Evolutionary conservation across 2,888 invertebrate species (phyloP).

Genomic region (Lissocephala sabroskyi): DNA sequence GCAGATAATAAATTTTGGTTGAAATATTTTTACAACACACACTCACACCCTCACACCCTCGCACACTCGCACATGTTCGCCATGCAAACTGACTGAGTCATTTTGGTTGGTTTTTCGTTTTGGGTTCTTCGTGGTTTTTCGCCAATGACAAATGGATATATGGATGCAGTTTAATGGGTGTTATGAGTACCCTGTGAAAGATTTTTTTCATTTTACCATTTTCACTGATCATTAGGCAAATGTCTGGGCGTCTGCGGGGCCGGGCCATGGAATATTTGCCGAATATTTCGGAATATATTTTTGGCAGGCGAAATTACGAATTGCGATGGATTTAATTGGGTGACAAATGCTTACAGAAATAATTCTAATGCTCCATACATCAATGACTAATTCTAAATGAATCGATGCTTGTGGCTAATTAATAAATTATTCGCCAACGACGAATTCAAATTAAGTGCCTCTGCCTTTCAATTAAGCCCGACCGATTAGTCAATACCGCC

Average conservation of each 20-base stretch:
- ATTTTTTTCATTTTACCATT: slow-evolving; percentile 49
- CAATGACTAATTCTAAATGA: slow-evolving; percentile 58
- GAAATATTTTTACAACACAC: slow-evolving; percentile 9
- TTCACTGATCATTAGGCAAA: slow-evolving; percentile 58
- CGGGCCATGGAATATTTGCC: slow-evolving; percentile 26
- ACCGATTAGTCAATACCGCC: slow-evolving; percentile 44
- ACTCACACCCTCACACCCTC: neutral
- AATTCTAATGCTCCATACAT: slow-evolving; percentile 59
- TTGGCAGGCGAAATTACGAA: neutral
- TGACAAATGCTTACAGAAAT: slow-evolving; percentile 60
- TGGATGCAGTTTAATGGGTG: neutral
- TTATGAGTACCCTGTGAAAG: slow-evolving; percentile 21
- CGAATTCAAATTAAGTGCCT: slow-evolving; percentile 31
- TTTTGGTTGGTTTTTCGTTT: too few species aligned
- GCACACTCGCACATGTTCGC: neutral
- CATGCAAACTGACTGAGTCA: slow-evolving; percentile 37
- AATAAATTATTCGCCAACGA: slow-evolving; percentile 33
- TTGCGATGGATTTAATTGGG: slow-evolving; percentile 59
- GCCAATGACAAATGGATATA: slow-evolving; percentile 48
- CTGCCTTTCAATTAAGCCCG: slow-evolving; percentile 50
- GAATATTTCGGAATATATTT: neutral
- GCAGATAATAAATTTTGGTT: slow-evolving; percentile 33
- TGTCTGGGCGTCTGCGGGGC: slow-evolving; percentile 50
- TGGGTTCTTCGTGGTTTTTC: slow-evolving; percentile 37
- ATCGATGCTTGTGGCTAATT: slow-evolving; percentile 59